Conservation (phyloP, 1,140 invertebrate species). For the Olivierus martensii region DNA sequence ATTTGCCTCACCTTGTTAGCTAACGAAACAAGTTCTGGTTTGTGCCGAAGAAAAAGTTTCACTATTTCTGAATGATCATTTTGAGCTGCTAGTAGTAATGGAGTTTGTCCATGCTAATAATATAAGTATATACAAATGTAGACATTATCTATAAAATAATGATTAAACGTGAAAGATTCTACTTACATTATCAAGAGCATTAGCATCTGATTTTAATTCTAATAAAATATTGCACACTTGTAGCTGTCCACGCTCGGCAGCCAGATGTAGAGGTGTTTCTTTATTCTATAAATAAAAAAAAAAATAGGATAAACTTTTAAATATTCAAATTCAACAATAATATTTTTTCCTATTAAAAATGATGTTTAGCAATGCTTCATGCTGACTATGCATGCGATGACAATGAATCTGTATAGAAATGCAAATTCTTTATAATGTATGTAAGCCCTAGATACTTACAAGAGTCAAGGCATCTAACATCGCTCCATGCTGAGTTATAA, state of each 20-base stretch:
- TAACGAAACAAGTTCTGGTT: slow-evolving; percentile 84
- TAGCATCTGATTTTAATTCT: slow-evolving; percentile 87
- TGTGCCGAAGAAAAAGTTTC: slow-evolving; percentile 87
- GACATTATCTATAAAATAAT: too few species aligned
- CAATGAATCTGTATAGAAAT: too few species aligned
- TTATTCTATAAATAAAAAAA: too few species aligned
- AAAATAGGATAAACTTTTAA: too few species aligned
- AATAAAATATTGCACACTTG: slow-evolving; percentile 87
- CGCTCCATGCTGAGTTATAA: slow-evolving; percentile 86
- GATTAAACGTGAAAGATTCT: neutral
- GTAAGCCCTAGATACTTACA: slow-evolving; percentile 32
- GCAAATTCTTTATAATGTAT: slow-evolving; percentile 14
- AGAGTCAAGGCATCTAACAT: slow-evolving; percentile 88
- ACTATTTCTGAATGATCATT: slow-evolving; percentile 94
- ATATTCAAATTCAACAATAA: too few species aligned
- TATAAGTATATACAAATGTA: too few species aligned
- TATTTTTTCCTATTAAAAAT: too few species aligned
- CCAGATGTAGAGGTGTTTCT: slow-evolving; percentile 41
- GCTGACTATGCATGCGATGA: too few species aligned
- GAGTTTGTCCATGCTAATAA: slow-evolving; percentile 40
- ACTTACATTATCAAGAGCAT: slow-evolving; percentile 85
- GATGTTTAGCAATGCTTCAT: too few species aligned
- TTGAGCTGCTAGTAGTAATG: slow-evolving; percentile 87
- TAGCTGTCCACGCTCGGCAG: slow-evolving; percentile 80
- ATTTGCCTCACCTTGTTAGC: slow-evolving; percentile 69